Evolutionary conservation across 2,113 vertebrate species (phyloP).

Genomic region (Coturnix japonica): DNA sequence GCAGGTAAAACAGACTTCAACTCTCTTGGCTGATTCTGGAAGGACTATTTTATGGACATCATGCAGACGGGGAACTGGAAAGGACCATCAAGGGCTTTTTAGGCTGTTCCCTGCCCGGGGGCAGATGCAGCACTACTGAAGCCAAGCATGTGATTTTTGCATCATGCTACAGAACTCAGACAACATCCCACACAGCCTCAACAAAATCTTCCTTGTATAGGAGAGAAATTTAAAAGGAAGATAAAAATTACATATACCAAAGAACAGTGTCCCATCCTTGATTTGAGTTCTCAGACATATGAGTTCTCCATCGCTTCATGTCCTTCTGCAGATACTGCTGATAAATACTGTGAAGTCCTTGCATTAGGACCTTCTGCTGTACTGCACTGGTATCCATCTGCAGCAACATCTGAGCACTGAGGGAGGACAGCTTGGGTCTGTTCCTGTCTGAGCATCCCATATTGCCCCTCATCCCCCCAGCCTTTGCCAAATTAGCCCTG

Average conservation of each 20-base stretch:
- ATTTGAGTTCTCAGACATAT: not conserved
- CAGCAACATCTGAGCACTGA: not conserved
- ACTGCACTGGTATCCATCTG: not conserved
- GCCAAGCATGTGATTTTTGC: not conserved
- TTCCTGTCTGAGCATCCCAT: not conserved
- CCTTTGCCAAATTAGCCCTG: not conserved
- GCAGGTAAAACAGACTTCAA: not conserved
- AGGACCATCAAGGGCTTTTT: not conserved
- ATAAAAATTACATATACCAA: not conserved
- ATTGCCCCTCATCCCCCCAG: not conserved
- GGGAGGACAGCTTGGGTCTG: not conserved
- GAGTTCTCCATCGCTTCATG: not conserved
- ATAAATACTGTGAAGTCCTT: not conserved
- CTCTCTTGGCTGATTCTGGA: not conserved
- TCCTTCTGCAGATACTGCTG: not conserved
- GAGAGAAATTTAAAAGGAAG: not conserved
- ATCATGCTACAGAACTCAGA: rapidly evolving
- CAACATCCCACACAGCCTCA: not conserved
- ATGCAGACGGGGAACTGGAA: not conserved
- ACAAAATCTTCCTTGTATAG: not conserved
- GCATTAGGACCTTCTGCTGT: not conserved
- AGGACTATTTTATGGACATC: not conserved
- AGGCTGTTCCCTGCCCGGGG: not conserved
- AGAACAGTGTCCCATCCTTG: not conserved
- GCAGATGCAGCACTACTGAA: not conserved